Evolutionary conservation across 2,888 invertebrate species (phyloP), one percentile per base, ranked within the genome.

Genomic region (Sericinus montela): DNA sequence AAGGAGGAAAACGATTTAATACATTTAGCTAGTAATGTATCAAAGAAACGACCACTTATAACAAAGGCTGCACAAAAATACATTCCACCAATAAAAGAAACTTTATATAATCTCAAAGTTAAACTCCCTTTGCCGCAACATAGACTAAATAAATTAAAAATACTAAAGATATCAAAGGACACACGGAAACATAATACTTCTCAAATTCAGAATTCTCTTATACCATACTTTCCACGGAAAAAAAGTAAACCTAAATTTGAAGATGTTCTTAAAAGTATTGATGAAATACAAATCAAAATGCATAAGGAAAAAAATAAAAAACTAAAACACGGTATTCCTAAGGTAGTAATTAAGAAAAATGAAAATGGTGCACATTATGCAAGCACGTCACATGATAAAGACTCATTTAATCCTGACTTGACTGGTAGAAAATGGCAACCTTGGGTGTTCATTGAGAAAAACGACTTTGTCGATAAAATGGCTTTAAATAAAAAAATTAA

Each of bases 351-450:
- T 55, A 90, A 89, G 61, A 89, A 89, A 72, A 79, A 67, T 53
- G 67, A 72, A 58, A 78, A 83, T 57, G 89, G 89, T 37, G 84
- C 87, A 25, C 89, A 89, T 61, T 89, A 89, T 59, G 76, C 89
- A 25, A 89, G 88, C 59, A 76, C 75, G 30, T 59, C 74, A 7
- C 56, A 44, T 45, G 63, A 68, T 51, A 75, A 71, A 54, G 59
- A 75, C 39, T 58, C 64, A 30, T 81, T 67, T 49, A 83, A 85
- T 60, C 89, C 89, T 14, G 89, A 89, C 55, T 64, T 89, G 55
- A 88, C 89, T 1, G 89, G 89, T 5, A 77, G 82, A 50, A 89
- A 88, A 58, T 89, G 89, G 89, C 89, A 89, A 64, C 89, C 89
- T 0, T 88, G 86, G 85, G 89, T 89, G 13, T 86, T 83, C 58